Evolutionary conservation across 1,140 invertebrate genomes (phyloP).

Genomic region (Vollenhovia emeryi): DNA sequence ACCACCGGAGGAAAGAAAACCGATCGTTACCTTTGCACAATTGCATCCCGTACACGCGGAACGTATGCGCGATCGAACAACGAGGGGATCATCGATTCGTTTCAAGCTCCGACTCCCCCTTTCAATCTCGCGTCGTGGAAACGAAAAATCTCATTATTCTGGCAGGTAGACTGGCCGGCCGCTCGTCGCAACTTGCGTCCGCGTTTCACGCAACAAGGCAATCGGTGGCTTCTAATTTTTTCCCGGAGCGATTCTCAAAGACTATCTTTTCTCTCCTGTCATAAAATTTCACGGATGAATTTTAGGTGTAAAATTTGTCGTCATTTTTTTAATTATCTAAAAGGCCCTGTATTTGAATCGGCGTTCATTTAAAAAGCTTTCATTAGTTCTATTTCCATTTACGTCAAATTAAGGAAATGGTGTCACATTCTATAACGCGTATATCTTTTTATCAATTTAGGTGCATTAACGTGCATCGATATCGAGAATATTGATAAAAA

Average conservation of each 20-base stretch:
- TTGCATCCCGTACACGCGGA: constrained; percentile 74
- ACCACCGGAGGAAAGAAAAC: constrained; percentile 78
- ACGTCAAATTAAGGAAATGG: neutral
- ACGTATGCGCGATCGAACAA: constrained; percentile 73
- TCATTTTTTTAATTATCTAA: neutral
- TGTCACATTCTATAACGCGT: neutral
- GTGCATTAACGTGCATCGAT: neutral
- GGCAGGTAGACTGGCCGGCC: neutral
- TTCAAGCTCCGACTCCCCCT: constrained; percentile 68
- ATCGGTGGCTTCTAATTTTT: neutral
- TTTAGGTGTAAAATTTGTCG: too few species aligned
- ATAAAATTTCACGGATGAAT: neutral
- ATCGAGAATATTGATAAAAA: neutral
- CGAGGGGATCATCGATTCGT: constrained; percentile 75
- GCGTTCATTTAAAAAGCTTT: neutral
- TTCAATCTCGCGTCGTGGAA: constrained; percentile 34
- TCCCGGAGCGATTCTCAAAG: neutral
- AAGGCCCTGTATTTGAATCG: too few species aligned
- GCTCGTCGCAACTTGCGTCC: neutral
- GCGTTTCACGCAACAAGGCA: neutral
- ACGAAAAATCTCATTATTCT: constrained; percentile 41
- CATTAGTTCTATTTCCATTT: neutral
- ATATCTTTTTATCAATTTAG: neutral
- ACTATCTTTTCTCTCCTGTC: neutral
- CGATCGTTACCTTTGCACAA: constrained; percentile 81